Percentiles rank a stretch among this genome's conserved stretches.
Conservation (phyloP, 2,113 vertebrate species). For the Glaucomys volans region DNA sequence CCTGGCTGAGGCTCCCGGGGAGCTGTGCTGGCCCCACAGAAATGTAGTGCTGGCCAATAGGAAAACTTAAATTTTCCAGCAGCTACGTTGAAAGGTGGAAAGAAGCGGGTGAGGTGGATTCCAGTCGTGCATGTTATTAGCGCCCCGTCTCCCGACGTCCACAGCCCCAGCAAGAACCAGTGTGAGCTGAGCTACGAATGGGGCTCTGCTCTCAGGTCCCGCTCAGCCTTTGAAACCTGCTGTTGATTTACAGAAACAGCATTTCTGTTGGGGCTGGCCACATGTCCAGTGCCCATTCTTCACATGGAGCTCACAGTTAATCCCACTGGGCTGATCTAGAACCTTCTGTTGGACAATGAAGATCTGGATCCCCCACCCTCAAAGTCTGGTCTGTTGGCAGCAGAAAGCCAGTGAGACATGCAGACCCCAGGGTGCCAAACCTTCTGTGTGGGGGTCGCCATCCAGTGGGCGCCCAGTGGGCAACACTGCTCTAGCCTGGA, state of each 20-base stretch:
- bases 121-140: not conserved
- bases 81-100: not conserved
- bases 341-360: fast-evolving
- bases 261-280: not conserved
- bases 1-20: not conserved
- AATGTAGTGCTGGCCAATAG: fast-evolving
- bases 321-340: not conserved
- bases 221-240: not conserved
- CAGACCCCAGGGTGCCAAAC: fast-evolving
- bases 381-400: not conserved
- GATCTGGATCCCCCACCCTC: not conserved
- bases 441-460: fast-evolving
- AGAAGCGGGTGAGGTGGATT: not conserved
- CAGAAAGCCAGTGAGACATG: fast-evolving
- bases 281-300: fast-evolving
- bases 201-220: fast-evolving
- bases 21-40: not conserved
- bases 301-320: fast-evolving
- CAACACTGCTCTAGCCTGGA: fast-evolving
- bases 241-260: fast-evolving
- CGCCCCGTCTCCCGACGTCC: fast-evolving
- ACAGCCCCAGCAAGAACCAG: fast-evolving
- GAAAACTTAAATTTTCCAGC: not conserved
- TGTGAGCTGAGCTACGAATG: fast-evolving
- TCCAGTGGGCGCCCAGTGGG: fast-evolving